Percentiles rank a stretch among this genome's conserved stretches.
phyloP scores from a whole-genome alignment of 1,140 invertebrate species.

The Pseudachorutes palmiensis region DNA sequence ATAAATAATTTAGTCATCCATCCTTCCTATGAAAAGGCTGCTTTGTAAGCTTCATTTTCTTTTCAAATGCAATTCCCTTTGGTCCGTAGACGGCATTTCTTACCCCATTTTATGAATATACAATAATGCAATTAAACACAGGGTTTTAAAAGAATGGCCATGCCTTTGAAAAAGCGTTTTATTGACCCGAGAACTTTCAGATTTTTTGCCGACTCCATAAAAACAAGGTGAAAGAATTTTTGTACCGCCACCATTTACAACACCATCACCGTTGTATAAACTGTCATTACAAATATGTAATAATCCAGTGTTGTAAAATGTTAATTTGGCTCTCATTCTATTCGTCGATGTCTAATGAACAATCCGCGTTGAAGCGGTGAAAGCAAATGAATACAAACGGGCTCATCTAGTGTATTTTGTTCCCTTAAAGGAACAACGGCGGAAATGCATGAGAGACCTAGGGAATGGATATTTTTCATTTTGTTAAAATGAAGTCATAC shows the following conservation, averaged over 20 bases:
- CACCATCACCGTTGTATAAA: background rate
- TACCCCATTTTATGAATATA: background rate
- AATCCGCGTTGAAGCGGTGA: too few relatives aligned
- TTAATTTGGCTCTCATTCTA: background rate
- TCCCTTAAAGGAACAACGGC: too few relatives aligned
- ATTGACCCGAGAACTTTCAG: constrained; percentile 3
- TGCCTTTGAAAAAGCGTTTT: background rate
- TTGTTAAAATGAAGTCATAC: too few relatives aligned
- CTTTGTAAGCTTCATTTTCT: background rate
- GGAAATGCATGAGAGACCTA: too few relatives aligned
- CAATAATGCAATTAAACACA: background rate
- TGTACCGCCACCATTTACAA: background rate
- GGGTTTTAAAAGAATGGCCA: background rate
- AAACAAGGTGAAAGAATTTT: background rate
- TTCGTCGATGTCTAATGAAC: background rate
- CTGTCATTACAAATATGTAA: background rate
- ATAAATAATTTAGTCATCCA: constrained; percentile 8
- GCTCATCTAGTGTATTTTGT: too few relatives aligned
- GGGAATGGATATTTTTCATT: too few relatives aligned
- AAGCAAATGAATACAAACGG: too few relatives aligned
- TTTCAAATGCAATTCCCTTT: background rate
- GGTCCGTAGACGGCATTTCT: background rate
- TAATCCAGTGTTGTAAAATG: constrained; percentile 2
- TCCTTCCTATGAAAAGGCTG: background rate
- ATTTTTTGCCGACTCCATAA: background rate